These are phyloP conservation scores for Lamellibrachia luymesi DNA, from an alignment of 1,140 invertebrate species.

Conservation along the genomic window DNA sequence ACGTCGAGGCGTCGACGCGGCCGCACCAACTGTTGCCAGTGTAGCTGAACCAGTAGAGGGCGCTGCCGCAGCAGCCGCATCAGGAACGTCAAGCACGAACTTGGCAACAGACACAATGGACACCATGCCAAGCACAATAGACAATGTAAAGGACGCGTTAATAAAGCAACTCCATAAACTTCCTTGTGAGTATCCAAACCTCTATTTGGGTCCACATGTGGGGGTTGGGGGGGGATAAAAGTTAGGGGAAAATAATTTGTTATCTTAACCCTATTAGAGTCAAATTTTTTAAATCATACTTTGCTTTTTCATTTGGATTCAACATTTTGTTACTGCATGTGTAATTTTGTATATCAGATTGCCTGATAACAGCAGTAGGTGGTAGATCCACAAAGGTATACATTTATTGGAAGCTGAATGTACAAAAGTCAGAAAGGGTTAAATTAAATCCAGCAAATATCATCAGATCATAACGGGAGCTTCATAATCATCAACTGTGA, in stretches of 20 bases:
- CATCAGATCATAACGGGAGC: too few species aligned
- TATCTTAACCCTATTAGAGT: background rate
- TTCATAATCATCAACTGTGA: too few species aligned
- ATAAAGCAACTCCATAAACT: constrained; percentile 38
- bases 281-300: too few species aligned
- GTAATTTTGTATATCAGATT: too few species aligned
- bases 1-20: constrained; percentile 17
- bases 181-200: constrained; percentile 31
- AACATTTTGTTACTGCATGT: too few species aligned
- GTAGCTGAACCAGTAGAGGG: constrained; percentile 22
- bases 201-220: background rate
- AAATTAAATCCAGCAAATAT: too few species aligned
- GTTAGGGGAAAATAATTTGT: background rate
- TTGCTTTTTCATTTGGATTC: too few species aligned
- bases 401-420: too few species aligned
- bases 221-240: background rate
- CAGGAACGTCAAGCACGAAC: constrained; percentile 22
- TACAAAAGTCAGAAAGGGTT: too few species aligned
- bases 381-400: too few species aligned
- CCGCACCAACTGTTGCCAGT: background rate
- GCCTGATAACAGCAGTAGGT: too few species aligned
- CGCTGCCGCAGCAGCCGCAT: constrained; percentile 14
- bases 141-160: constrained; percentile 38
- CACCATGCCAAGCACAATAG: constrained; percentile 24
- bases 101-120: constrained; percentile 23